Conservation (phyloP, 2,113 vertebrate genomes). For the Perca schrenkii region DNA sequence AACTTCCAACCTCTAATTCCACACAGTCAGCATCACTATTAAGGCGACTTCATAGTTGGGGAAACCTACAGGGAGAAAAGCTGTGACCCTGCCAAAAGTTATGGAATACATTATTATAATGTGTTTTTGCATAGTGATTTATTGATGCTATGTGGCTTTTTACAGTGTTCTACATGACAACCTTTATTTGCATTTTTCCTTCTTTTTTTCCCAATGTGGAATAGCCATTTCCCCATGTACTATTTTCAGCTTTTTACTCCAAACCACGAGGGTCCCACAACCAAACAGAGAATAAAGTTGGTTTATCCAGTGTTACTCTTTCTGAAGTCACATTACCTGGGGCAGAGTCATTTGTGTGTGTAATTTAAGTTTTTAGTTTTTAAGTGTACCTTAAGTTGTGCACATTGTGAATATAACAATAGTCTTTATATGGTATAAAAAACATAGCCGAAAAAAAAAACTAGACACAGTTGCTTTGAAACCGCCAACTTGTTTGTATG, state of each 20-base stretch:
- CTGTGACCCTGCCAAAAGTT: neutral
- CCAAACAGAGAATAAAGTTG: too few relatives aligned
- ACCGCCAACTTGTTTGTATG: neutral
- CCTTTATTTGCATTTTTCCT: too few relatives aligned
- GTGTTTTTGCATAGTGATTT: neutral
- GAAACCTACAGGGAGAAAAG: conserved; percentile 17
- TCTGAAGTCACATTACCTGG: neutral
- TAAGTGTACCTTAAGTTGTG: neutral
- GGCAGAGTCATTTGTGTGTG: neutral
- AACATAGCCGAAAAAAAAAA: neutral
- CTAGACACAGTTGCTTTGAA: neutral
- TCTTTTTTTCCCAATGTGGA: too few relatives aligned
- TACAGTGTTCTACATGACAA: neutral
- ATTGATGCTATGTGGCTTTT: neutral
- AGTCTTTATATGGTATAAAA: too few relatives aligned
- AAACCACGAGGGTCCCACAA: too few relatives aligned
- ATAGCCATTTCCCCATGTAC: too few relatives aligned
- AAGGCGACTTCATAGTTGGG: neutral
- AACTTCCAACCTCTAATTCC: conserved; percentile 49
- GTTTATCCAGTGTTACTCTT: too few relatives aligned
- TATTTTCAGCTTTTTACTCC: too few relatives aligned
- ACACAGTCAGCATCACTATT: conserved; percentile 53
- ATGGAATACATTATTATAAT: neutral
- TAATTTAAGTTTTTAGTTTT: too few relatives aligned
- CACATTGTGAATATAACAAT: neutral